A percentile compares a stretch with the other conserved stretches of the same genome.
Evolutionary conservation across 2,797 vertebrate species (phyloP).

Genomic region (Myripristis jacobus): DNA sequence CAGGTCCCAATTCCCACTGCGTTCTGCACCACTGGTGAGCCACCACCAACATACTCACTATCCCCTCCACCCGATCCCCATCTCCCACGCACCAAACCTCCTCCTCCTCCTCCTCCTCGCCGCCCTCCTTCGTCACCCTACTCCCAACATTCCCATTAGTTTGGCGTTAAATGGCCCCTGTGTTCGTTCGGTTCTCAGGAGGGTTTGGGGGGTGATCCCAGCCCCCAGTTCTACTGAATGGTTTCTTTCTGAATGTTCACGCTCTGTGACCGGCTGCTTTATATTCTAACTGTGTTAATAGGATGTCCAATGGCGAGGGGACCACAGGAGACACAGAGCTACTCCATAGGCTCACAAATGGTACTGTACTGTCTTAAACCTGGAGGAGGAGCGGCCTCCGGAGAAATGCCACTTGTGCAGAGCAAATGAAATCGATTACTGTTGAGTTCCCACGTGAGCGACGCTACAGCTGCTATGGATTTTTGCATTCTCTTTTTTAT

Average conservation of each 20-base stretch:
- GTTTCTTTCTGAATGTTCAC: slow-evolving; percentile 80
- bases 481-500: slow-evolving; percentile 72
- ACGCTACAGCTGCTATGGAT: slow-evolving; percentile 70
- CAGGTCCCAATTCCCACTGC: slow-evolving; percentile 61
- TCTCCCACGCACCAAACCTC: slow-evolving; percentile 34
- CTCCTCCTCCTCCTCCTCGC: slow-evolving; percentile 24
- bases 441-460: slow-evolving; percentile 53
- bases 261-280: slow-evolving; percentile 80
- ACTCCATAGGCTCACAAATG: slow-evolving; percentile 64
- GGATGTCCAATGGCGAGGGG: slow-evolving; percentile 63
- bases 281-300: slow-evolving; percentile 77
- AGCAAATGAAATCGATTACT: slow-evolving; percentile 71
- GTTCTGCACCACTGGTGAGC: slow-evolving; percentile 72
- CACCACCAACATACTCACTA: slow-evolving; percentile 51
- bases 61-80: slow-evolving; percentile 47
- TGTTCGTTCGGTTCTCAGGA: slow-evolving; percentile 75
- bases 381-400: slow-evolving; percentile 49
- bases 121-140: slow-evolving; percentile 51
- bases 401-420: slow-evolving; percentile 74
- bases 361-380: slow-evolving; percentile 51
- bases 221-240: slow-evolving; percentile 73
- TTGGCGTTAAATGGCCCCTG: slow-evolving; percentile 79
- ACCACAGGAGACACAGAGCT: slow-evolving; percentile 61
- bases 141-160: slow-evolving; percentile 76
- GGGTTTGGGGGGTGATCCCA: slow-evolving; percentile 65